Evolutionary conservation across 1,140 invertebrate genomes (phyloP).

Genomic region (Arion vulgaris): DNA sequence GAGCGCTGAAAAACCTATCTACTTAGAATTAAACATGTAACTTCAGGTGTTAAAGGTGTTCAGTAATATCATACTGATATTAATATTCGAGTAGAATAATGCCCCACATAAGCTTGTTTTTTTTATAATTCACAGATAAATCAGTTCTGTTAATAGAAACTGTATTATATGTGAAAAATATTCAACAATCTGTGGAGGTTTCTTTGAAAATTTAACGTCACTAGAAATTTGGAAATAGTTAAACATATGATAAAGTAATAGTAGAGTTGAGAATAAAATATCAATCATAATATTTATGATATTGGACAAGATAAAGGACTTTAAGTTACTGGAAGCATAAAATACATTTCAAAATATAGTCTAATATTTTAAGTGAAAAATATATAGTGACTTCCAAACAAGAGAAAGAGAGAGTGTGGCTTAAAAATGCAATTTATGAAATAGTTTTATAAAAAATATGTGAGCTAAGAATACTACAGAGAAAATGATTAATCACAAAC

Average conservation of each 20-base stretch:
- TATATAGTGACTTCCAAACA: not conserved
- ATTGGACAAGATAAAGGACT: not conserved
- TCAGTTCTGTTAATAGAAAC: not conserved
- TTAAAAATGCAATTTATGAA: not conserved
- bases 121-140: not conserved
- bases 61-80: too few relatives aligned
- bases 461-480: not conserved
- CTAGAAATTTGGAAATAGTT: too few relatives aligned
- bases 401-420: not conserved
- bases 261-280: not conserved
- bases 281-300: not conserved
- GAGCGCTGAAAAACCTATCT: not conserved
- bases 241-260: too few relatives aligned
- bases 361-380: not conserved
- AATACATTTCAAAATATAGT: not conserved
- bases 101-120: not conserved
- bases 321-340: not conserved
- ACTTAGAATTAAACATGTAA: not conserved
- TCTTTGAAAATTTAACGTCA: not conserved
- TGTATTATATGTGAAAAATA: not conserved
- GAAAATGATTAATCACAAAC: conserved; percentile 6
- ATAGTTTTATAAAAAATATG: conserved; percentile 12
- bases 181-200: not conserved
- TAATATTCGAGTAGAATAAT: not conserved
- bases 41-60: too few relatives aligned